Percentiles rank a stretch among this genome's conserved stretches.
Conservation (phyloP, 2,113 vertebrate genomes). For the Acrocephalus kingi region DNA sequence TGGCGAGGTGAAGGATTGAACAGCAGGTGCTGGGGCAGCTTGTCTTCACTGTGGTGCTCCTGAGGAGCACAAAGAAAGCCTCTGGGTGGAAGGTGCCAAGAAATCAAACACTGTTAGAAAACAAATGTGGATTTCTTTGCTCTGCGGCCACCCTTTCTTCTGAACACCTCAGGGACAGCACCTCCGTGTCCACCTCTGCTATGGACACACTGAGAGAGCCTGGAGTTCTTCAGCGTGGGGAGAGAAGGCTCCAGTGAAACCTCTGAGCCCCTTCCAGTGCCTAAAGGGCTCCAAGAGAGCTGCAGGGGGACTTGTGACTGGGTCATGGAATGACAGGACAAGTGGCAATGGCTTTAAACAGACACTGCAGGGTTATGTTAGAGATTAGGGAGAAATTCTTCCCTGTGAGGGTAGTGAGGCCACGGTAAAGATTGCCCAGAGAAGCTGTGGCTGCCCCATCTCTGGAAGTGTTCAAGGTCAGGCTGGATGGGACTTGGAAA, state of each 20-base stretch:
- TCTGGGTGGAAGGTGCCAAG: not conserved
- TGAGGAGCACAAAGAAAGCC: slow-evolving; percentile 14
- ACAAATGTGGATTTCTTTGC: not conserved
- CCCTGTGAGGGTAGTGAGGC: not conserved
- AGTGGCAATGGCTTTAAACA: not conserved
- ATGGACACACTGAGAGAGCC: not conserved
- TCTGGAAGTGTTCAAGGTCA: not conserved
- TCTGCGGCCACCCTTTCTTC: not conserved
- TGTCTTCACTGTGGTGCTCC: not conserved
- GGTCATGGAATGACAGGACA: not conserved
- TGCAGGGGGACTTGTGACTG: not conserved
- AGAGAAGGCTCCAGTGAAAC: not conserved
- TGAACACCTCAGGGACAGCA: not conserved
- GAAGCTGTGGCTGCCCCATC: not conserved
- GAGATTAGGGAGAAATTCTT: not conserved
- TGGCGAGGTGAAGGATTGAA: not conserved
- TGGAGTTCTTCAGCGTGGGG: not conserved
- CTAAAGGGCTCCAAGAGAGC: not conserved
- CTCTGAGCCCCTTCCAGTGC: not conserved
- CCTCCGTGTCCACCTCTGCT: rapidly evolving
- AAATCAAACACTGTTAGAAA: not conserved
- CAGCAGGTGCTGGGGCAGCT: slow-evolving; percentile 44
- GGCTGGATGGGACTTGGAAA: not conserved
- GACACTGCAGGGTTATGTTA: not conserved
- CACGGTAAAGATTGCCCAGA: not conserved